Base-by-base conservation (phyloP, 2,113 vertebrate genomes). In the Raja brachyura region DNA sequence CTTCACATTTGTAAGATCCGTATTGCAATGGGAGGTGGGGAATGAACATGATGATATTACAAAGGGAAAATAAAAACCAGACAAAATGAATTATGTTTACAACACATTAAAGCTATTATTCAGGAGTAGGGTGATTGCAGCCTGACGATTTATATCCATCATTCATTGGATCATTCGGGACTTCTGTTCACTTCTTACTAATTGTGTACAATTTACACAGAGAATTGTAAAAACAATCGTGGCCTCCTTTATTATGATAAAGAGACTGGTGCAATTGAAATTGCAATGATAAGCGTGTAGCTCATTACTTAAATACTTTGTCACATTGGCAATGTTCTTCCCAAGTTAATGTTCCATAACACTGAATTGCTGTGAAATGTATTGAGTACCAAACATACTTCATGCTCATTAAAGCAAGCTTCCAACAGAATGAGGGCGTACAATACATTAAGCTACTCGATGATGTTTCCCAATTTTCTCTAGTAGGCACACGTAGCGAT, bases 321-420 rank as follows among this genome's bases (percentile, higher is more conserved):
- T 83, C 79, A 83, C 10, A 83, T 28, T 83, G 48, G 54, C 39
- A 83, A 54, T 59, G 48, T 83, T 83, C 79, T 59, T 83, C 79
- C 79, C 54, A 56, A 83, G 79, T 83, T 83, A 83, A 83, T 56
- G 79, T 83, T 83, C 79, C 48, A 83, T 83, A 83, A 59, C 79
- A 56, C 22, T 83, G 48, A 83, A 59, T 83, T 83, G 79, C 22
- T 83, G 79, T 56, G 54, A 83, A 59, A 83, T 83, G 48, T 28
- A 56, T 28, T 28, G 78, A 20, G 54, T 56, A 83, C 48, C 54
- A 83, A 83, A 83, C 54, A 59, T 54, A 83, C 20, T 81, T 54
- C 31, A 78, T 81, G 78, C 79, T 22, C 39, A 59, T 83, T 83
- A 83, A 83, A 83, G 54, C 48, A 59, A 28, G 48, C 79, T 83